Evolutionary conservation across 2,888 invertebrate species (phyloP).

Genomic region (Blastobasis adustella): DNA sequence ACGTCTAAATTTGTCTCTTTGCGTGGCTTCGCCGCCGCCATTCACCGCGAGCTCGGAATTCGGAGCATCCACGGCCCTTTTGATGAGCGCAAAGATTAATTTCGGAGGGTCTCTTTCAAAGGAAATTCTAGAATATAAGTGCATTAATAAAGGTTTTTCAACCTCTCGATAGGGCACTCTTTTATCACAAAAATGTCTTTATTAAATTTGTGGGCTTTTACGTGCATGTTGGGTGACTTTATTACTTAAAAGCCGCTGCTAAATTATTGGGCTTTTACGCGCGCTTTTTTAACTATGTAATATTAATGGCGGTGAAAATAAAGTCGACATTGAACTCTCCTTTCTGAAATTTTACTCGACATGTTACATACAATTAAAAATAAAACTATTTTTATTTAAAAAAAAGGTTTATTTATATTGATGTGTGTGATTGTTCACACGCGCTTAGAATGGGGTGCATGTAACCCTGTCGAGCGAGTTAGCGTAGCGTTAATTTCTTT

Average conservation of each 20-base stretch:
- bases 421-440: too few species aligned
- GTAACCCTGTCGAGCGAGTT: too few species aligned
- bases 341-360: too few species aligned
- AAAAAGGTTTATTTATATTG: too few species aligned
- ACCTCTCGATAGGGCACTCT: constrained; percentile 46
- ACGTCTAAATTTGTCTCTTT: constrained; percentile 48
- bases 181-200: constrained; percentile 59
- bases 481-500: too few species aligned
- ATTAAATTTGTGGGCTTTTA: constrained; percentile 67
- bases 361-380: too few species aligned
- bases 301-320: too few species aligned
- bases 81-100: constrained; percentile 70
- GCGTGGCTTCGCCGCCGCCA: constrained; percentile 26
- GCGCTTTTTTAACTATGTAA: constrained; percentile 19
- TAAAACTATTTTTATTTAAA: too few species aligned
- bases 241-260: constrained; percentile 55
- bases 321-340: too few species aligned
- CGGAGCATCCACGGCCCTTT: constrained; percentile 60
- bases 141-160: constrained; percentile 68
- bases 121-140: constrained; percentile 71
- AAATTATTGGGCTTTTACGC: constrained; percentile 33
- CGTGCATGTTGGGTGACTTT: constrained; percentile 52
- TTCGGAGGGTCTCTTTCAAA: constrained; percentile 62
- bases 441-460: too few species aligned
- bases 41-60: constrained; percentile 56